Percentiles rank a stretch among this genome's conserved stretches.
These are phyloP conservation scores for Sphaeridia pumilis DNA, from an alignment of 2,888 invertebrate species.

Conservation along the genomic window DNA sequence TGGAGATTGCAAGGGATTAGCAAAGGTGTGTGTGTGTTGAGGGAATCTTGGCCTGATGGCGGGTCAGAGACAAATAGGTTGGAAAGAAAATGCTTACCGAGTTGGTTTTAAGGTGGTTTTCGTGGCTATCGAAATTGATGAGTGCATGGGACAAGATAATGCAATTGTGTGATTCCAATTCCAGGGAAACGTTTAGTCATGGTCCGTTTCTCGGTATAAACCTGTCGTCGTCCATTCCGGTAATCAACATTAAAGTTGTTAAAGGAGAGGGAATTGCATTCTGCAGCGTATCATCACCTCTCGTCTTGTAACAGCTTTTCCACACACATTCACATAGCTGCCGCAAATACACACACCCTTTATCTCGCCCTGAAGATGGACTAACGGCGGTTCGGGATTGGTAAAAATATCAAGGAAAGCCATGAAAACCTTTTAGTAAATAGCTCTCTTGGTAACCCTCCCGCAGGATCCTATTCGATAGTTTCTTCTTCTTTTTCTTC, in stretches of 20 bases:
- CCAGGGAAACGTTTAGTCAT: too few species aligned
- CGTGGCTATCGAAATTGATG: too few species aligned
- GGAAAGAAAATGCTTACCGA: too few species aligned
- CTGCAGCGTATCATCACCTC: not conserved
- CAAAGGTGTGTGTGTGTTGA: too few species aligned
- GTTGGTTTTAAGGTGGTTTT: too few species aligned
- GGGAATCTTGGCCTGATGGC: too few species aligned
- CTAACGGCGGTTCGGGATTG: not conserved
- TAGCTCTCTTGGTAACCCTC: not conserved
- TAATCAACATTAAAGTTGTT: not conserved
- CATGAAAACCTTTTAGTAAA: conserved; percentile 4
- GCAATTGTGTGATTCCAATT: conserved; percentile 3
- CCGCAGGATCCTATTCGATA: not conserved
- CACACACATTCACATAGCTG: too few species aligned
- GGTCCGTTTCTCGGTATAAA: too few species aligned
- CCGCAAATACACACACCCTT: too few species aligned
- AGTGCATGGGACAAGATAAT: too few species aligned
- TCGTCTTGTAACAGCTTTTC: not conserved
- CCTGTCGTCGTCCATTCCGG: not conserved
- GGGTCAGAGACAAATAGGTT: too few species aligned
- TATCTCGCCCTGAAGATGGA: not conserved
- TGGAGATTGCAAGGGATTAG: too few species aligned
- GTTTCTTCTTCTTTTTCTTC: not conserved
- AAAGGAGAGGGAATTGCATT: not conserved
- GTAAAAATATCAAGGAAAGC: conserved; percentile 2